Evolutionary conservation across 2,113 vertebrate genomes (phyloP), one percentile per base, ranked within the genome.

Genomic region (Acanthochromis polyacanthus): DNA sequence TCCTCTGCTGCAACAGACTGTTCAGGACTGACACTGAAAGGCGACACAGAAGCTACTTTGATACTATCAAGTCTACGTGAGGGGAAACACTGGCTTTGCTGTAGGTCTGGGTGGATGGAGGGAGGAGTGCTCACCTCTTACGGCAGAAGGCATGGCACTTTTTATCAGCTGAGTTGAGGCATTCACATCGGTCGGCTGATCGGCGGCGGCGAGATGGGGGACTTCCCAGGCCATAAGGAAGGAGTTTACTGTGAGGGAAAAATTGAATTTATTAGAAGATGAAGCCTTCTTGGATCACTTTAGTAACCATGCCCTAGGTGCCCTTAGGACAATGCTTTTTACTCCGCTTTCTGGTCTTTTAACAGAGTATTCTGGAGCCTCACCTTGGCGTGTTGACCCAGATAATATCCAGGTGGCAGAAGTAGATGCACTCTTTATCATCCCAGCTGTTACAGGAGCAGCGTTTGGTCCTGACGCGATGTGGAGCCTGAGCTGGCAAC

Each of bases 331-430:
- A 5, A 72, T 36, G 16, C 1, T 17, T 48, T 17, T 10, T 19
- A 36, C 32, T 36, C 32, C 9, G 32, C 8, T 36, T 36, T 36
- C 32, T 9, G 32, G 7, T 36, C 32, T 36, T 36, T 36, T 43
- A 4, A 43, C 40, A 43, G 14, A 14, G 45, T 9, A 0, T 4
- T 52, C n/a, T 30, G 51, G 1, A 60, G 20, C 19, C 91, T 96
- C 74, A 99, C 98, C 96, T 96, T 0, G 97, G 96, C 0, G 97
- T 97, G 93, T 98, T 99, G 89, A 99, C 93, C 98, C 97, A 99
- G 94, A 99, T 99, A 78, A 99, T 98, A 78, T 98, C 98, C 90
- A 99, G 93, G 89, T 99, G 98, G 86, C 98, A 99, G 93, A 99
- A 99, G 91, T 99, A 99, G 88, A 99, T 95, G 68, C 98, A 99